Base-by-base conservation (phyloP, 2,113 vertebrate genomes). In the Boulengeromyrus knoepffleri region DNA sequence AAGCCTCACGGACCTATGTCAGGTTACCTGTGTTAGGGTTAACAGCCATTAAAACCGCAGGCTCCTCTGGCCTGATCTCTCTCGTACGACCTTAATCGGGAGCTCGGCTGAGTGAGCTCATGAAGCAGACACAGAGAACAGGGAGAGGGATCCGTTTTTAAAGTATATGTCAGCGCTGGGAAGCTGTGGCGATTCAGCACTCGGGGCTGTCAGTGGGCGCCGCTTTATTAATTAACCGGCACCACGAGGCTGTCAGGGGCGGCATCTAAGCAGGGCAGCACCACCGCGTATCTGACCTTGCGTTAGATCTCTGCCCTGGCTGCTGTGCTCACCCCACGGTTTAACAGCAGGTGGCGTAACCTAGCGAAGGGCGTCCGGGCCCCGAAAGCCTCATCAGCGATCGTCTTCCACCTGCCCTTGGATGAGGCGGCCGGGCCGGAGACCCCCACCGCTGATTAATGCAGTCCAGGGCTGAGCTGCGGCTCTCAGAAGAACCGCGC, bases 401-500 rank as follows among this genome's bases (percentile, higher is more conserved):
- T 15, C 17, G 47, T 31, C 49, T 52, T 53, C 50, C 27, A 50
- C 85, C 5, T 87, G 85, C n/a, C 85, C 85, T 87, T 53, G 85
- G n/a, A 39, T 15, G 36, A 87, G n/a, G 12, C 17, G 85, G 85
- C 31, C 50, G 47, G 49, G 5, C 31, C 15, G 50, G 49, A 36
- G 49, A 47, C 17, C 47, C 50, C 50, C 85, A 36, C 85, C 15
- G n/a, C 50, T 87, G 85, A 87, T 87, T 87, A 87, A 87, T 87
- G 50, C 85, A 56, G 13, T 52, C 50, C 36, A 1, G 50, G 8
- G 46, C 47, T 27, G 47, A 27, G 24, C 85, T 2, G 27, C 85
- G 49, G 49, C 24, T 85, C 83, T 12, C 24, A 19, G 77, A 83
- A 47, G 10, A n/a, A n/a, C 45, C 6, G 42, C 39, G 12, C 80